Conservation (phyloP, 37 sponge, comb jelly and placozoan genomes). For the Lycopodina hypogea region DNA sequence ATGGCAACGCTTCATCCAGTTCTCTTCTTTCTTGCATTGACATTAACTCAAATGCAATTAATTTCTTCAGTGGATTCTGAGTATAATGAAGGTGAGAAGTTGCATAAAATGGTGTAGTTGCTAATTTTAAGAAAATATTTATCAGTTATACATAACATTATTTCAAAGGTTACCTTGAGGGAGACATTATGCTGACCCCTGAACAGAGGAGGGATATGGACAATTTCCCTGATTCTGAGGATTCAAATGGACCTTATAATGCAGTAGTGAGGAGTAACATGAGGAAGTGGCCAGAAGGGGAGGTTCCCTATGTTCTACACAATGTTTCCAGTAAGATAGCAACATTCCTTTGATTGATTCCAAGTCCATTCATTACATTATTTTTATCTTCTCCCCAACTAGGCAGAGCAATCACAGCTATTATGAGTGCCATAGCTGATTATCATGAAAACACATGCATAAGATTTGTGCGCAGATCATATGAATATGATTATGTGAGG, state of each 20-base stretch:
- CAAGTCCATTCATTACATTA: no score
- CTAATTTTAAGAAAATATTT: no score
- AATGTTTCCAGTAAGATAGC: constrained; percentile 18
- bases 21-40: no score
- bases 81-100: no score
- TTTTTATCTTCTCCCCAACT: background rate
- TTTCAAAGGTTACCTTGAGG: constrained; percentile 7
- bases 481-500: constrained; percentile 52
- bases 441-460: constrained; percentile 57
- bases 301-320: constrained; percentile 37
- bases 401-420: constrained; percentile 39
- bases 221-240: constrained; percentile 14
- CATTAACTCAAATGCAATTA: no score
- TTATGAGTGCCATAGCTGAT: constrained; percentile 44
- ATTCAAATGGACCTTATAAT: constrained; percentile 21
- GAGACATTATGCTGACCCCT: constrained; percentile 64
- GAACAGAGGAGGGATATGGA: constrained; percentile 43
- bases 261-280: constrained; percentile 28
- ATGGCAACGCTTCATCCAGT: no score
- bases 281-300: constrained; percentile 18
- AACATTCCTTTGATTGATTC: no score
- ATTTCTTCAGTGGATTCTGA: no score
- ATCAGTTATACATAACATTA: no score
- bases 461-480: constrained; percentile 41
- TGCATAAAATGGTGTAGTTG: no score